phyloP scores from a whole-genome alignment of 2,797 vertebrate species.

The Percopsis omiscomaycus region DNA sequence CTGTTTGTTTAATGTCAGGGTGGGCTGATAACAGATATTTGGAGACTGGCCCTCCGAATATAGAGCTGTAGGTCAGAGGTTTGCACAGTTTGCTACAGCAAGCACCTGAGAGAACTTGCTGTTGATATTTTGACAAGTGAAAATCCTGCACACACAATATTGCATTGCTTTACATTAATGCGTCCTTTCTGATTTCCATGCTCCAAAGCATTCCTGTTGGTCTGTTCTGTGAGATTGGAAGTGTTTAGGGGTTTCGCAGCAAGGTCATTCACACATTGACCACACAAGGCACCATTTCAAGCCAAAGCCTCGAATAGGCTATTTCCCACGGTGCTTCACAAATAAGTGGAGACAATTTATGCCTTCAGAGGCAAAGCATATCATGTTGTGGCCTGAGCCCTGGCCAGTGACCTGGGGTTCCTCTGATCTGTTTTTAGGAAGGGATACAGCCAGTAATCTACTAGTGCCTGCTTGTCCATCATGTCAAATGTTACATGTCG shows the following conservation, averaged over 20 bases:
- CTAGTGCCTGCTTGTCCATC: conserved; percentile 9
- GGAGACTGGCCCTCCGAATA: not conserved
- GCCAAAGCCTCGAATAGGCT: conserved; percentile 14
- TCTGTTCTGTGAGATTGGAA: not conserved
- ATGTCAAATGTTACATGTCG: not conserved
- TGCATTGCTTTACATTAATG: not conserved
- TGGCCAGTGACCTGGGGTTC: conserved; percentile 49
- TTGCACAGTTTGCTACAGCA: conserved; percentile 9
- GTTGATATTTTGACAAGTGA: too few species aligned
- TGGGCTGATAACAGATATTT: conserved; percentile 2
- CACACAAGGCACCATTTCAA: not conserved
- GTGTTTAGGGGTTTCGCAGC: not conserved
- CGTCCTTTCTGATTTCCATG: not conserved
- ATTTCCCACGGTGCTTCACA: conserved; percentile 47
- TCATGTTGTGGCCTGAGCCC: conserved; percentile 55
- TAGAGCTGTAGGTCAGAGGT: conserved; percentile 4
- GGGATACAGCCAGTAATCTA: conserved; percentile 14
- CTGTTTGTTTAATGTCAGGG: conserved; percentile 4
- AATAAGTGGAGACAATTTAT: conserved; percentile 34
- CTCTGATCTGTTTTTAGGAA: conserved; percentile 46
- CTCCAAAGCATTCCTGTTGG: not conserved
- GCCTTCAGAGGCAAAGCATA: conserved; percentile 38
- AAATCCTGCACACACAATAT: not conserved
- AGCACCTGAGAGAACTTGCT: conserved; percentile 4
- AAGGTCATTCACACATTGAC: conserved; percentile 4